A percentile compares a stretch with the other conserved stretches of the same genome.
These are phyloP conservation scores for Acropternis orthonyx DNA, from an alignment of 2,797 vertebrate genomes.

Conservation along the genomic window DNA sequence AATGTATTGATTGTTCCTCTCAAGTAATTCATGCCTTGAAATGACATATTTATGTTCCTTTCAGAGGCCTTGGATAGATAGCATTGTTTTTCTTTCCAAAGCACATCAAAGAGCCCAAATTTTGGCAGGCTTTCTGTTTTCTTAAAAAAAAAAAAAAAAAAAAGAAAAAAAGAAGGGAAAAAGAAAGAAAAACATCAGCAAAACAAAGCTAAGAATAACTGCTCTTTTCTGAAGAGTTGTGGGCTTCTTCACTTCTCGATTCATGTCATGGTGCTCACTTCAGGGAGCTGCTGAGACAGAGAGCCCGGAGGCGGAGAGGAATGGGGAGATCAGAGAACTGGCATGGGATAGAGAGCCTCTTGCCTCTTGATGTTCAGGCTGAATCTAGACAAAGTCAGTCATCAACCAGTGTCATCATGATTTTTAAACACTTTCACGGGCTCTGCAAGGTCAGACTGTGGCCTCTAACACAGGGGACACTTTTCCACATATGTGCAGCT, in stretches of 20 bases:
- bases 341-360: neutral
- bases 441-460: neutral
- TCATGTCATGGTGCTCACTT: conserved; percentile 45
- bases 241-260: conserved; percentile 31
- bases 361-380: conserved; percentile 5
- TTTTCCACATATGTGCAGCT: neutral
- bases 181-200: conserved; percentile 53
- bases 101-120: conserved; percentile 62
- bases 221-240: conserved; percentile 54
- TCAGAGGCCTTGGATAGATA: conserved; percentile 51
- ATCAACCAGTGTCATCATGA: neutral
- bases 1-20: conserved; percentile 20
- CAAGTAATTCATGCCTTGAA: conserved; percentile 33
- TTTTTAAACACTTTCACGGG: neutral
- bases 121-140: conserved; percentile 63
- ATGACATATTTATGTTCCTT: conserved; percentile 53
- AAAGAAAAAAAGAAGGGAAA: neutral
- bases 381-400: neutral
- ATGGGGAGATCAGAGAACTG: conserved; percentile 42
- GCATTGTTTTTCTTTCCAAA: conserved; percentile 68
- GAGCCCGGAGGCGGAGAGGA: conserved; percentile 18
- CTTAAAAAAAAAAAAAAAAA: neutral
- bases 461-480: neutral
- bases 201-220: conserved; percentile 64
- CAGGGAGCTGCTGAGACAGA: conserved; percentile 51